Evolutionary conservation across 92 coral and sea anemone species (phyloP), one percentile per base, ranked within the genome.

Genomic region (Paragorgia papillata): DNA sequence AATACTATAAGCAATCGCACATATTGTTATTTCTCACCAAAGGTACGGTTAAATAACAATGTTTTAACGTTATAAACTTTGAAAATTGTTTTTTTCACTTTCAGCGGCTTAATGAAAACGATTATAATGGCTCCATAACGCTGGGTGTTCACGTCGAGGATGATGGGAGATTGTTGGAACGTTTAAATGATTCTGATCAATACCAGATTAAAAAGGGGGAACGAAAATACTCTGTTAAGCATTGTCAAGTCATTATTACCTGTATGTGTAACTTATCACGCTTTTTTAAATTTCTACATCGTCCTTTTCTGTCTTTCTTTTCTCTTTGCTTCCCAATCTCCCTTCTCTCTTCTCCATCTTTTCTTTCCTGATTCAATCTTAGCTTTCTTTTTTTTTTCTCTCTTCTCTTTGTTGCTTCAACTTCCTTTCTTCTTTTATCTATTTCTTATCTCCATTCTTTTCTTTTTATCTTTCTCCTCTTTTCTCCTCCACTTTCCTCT

Each of bases 121-220:
- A 28, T 2, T 32, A 32, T 41, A 54, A 31, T 19, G 41, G 59
- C 2, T 13, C 60, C 18, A 48, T 69, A 10, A 32, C 24, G 22
- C n/a, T 71, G 24, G 50, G 63, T 3, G 29, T 71, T 5, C 49
- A 58, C 32, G 53, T 71, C 19, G 78, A 71, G 6, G 78, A 71
- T 53, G 78, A 71, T 71, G 78, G 78, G 9, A 10, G 14, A 17
- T 29, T 71, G 17, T n/a, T 30, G 9, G 30, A 35, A 71, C 26
- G 51, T 0, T 31, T 15, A 30, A 7, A 31, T 19, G 75, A 59
- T 24, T 1, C 58, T 20, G 24, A 26, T 12, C 58, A 68, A 68
- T 68, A 44, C 48, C 58, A 20, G 14, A 49, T 68, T 41, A 68
- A 68, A 27, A 44, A 25, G 8, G 60, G 27, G 7, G 59, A 46